Conservation (phyloP, 2,113 vertebrate species). For the Melanerpes formicivorus region DNA sequence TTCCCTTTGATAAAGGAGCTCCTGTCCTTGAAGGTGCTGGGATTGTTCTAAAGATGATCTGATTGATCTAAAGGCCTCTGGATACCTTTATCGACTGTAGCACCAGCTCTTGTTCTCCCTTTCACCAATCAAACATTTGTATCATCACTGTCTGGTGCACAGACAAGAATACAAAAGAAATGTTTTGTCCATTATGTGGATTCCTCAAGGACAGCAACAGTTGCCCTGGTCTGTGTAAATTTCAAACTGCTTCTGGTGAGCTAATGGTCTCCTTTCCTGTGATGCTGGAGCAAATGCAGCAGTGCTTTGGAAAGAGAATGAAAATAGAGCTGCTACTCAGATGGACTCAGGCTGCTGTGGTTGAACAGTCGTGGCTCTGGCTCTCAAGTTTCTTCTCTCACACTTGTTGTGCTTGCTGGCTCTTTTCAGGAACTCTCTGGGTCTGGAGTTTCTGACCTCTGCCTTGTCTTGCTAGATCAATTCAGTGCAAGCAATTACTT, state of each 20-base stretch:
- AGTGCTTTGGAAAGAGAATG: not conserved
- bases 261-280: not conserved
- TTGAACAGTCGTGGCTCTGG: not conserved
- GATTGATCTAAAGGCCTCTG: not conserved
- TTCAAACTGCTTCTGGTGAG: not conserved
- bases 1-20: not conserved
- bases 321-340: not conserved
- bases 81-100: not conserved
- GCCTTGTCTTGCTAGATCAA: not conserved
- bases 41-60: not conserved
- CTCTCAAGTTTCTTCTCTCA: conserved; percentile 37
- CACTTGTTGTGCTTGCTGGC: not conserved
- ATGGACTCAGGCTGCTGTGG: not conserved
- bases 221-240: not conserved
- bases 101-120: not conserved
- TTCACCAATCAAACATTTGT: not conserved
- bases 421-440: not conserved
- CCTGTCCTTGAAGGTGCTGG: not conserved
- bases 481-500: not conserved
- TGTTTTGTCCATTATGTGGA: not conserved
- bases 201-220: not conserved
- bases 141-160: not conserved
- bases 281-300: not conserved
- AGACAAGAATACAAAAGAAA: not conserved
- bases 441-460: not conserved